A percentile compares a stretch with the other conserved stretches of the same genome.
These are phyloP conservation scores for Colinus virginianus DNA, from an alignment of 2,113 vertebrate species.

Conservation along the genomic window DNA sequence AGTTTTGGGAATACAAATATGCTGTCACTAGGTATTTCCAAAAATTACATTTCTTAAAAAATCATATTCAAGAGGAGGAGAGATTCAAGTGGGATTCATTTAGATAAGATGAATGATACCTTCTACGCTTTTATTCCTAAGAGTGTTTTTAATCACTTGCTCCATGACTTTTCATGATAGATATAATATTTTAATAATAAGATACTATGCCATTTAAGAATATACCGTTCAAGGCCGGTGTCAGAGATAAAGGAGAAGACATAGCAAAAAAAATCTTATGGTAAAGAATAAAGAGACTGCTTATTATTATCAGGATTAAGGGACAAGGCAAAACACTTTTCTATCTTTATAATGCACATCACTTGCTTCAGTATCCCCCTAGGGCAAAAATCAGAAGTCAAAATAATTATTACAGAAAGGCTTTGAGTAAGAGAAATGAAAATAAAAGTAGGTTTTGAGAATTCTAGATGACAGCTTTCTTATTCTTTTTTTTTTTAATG, in stretches of 20 bases:
- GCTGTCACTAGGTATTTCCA: background rate
- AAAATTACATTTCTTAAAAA: background rate
- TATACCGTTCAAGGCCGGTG: background rate
- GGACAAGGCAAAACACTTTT: background rate
- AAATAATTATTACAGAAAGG: background rate
- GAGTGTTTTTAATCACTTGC: background rate
- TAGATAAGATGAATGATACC: background rate
- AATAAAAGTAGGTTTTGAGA: background rate
- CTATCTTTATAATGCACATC: conserved; percentile 10
- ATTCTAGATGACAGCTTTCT: background rate
- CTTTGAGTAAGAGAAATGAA: background rate
- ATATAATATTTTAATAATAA: background rate
- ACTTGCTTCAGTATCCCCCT: background rate
- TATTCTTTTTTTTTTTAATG: background rate
- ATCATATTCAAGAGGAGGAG: background rate
- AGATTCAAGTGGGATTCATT: background rate
- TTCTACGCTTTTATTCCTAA: background rate
- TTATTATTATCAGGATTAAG: background rate
- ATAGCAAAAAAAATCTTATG: background rate
- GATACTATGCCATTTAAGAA: background rate
- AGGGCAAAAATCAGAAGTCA: background rate
- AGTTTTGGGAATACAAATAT: background rate
- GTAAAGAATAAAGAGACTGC: background rate
- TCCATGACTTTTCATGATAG: background rate
- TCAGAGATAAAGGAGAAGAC: background rate